These are phyloP conservation scores for Eospalax fontanierii DNA, from an alignment of 2,797 vertebrate species.

Conservation along the genomic window DNA sequence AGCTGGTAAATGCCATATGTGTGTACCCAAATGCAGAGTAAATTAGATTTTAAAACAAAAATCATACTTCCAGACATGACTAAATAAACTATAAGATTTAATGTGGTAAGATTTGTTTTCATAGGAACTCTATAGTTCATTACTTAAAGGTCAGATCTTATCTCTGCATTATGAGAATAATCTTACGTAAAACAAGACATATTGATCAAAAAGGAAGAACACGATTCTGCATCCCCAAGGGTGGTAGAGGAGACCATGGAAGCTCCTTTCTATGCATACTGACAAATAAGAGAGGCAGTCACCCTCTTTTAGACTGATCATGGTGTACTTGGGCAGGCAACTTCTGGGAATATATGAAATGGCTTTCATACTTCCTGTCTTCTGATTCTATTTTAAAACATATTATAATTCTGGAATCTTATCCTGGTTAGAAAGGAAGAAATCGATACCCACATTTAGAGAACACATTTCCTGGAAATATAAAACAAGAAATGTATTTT, in stretches of 20 bases:
- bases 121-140: neutral
- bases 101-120: neutral
- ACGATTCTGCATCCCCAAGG: neutral
- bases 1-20: neutral
- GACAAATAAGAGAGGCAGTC: neutral
- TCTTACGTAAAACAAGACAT: neutral
- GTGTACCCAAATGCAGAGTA: neutral
- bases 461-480: slow-evolving; percentile 18
- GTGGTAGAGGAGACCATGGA: neutral
- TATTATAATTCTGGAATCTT: slow-evolving; percentile 33
- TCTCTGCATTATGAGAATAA: neutral
- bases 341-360: neutral
- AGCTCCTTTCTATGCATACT: neutral
- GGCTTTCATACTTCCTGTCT: neutral
- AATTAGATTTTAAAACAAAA: slow-evolving; percentile 38
- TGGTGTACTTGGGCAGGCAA: neutral
- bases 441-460: neutral
- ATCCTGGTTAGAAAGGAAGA: neutral
- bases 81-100: neutral
- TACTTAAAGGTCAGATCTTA: neutral
- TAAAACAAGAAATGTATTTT: slow-evolving; percentile 25
- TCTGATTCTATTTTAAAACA: neutral
- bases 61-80: neutral
- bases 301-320: neutral
- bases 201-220: neutral